A percentile compares a stretch with the other conserved stretches of the same genome.
phyloP scores from a whole-genome alignment of 2,888 invertebrate species.

The Amphipyra berbera region DNA sequence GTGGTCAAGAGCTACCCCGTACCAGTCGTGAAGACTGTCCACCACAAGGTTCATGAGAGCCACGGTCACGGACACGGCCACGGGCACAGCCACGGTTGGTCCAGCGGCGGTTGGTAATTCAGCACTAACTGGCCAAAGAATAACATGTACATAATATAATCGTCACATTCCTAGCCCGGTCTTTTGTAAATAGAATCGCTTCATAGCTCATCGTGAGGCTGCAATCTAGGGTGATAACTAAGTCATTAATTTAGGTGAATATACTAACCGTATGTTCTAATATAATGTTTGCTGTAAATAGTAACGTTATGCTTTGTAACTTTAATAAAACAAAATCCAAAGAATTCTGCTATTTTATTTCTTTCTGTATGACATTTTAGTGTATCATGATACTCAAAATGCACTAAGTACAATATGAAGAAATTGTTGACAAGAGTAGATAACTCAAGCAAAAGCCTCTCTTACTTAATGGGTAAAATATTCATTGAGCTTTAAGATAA shows the following conservation, averaged over 20 bases:
- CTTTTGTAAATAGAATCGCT: slow-evolving; percentile 82
- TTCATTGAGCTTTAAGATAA: no score
- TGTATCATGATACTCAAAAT: no score
- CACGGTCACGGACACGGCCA: slow-evolving; percentile 61
- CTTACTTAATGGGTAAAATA: no score
- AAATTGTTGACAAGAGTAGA: no score
- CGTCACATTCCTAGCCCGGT: slow-evolving; percentile 74
- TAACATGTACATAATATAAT: slow-evolving; percentile 51
- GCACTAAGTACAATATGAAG: no score
- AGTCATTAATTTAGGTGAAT: slow-evolving; percentile 87
- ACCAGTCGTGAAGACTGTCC: slow-evolving; percentile 83
- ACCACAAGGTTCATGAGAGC: slow-evolving; percentile 78
- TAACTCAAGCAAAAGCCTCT: no score
- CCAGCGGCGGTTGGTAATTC: slow-evolving; percentile 61
- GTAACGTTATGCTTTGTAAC: slow-evolving; percentile 80
- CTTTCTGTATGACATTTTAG: not conserved
- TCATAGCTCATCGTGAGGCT: slow-evolving; percentile 88
- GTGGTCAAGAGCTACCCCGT: slow-evolving; percentile 84
- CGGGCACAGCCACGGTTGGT: slow-evolving; percentile 63
- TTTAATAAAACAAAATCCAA: slow-evolving; percentile 82
- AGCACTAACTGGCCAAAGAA: slow-evolving; percentile 42
- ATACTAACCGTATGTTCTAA: slow-evolving; percentile 70
- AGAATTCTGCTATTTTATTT: slow-evolving; percentile 70
- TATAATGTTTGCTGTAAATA: slow-evolving; percentile 82
- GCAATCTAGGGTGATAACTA: slow-evolving; percentile 88